Base-by-base conservation (phyloP, 2,888 invertebrate genomes). In the Noctuana brunneofusca region DNA sequence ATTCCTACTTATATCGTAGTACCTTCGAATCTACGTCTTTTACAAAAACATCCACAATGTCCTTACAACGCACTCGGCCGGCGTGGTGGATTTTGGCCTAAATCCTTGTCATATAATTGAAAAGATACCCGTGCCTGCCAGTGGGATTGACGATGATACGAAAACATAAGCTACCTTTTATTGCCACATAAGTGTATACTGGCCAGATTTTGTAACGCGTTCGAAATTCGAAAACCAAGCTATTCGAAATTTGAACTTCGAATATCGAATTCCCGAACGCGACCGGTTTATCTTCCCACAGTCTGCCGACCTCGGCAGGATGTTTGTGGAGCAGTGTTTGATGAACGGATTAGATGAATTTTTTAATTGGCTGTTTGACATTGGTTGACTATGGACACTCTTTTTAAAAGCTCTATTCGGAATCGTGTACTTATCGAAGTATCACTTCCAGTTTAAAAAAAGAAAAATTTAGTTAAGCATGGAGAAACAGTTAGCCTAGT, bases 301-400 rank as follows among this genome's bases (percentile, higher is more conserved):
- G 62, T 65, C 54, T 20, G 18, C 59, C 49, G 57, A 22, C 60
- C 30, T 53, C 22, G 60, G 43, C 68, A 67, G 71, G 71, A 71
- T 71, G 71, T 69, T 71, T 67, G 67, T 67, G 67, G 64, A 68
- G 64, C 59, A 59, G 68, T 68, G 69, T 67, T 69, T 69, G 66
- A 66, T 70, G 67, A 66, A 66, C 62, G 66, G 66, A 69, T 69
- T 69, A 66, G 67, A 66, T 58, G 65, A 57, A 16, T 64, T 58
- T 65, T 50, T 18, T 41, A 60, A 69, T 66, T 66, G 38, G 63
- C 64, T 62, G 55, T 66, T 65, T 50, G 59, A 56, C 62, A 41
- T 63, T 52, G 35, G 55, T 57, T n/a, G 53, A 35, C 50, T 38
- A 24, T 62, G 41, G 62, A 49, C 22, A 49, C 18, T 22, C 52